Evolutionary conservation across 1,140 invertebrate species (phyloP), one percentile per base, ranked within the genome.

Genomic region (Pseudomyrmex cubaensis): DNA sequence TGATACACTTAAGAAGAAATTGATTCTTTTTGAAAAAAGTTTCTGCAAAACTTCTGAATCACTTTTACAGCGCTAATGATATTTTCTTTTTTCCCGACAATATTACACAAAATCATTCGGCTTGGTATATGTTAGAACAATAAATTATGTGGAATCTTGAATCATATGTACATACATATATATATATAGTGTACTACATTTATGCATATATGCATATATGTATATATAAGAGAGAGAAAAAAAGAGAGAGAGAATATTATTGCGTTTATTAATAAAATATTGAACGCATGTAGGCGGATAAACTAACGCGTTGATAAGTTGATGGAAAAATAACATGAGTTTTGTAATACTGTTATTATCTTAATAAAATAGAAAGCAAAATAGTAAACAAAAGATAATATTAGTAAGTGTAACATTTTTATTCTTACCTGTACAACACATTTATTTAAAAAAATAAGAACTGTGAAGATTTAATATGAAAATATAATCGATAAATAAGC

Each of bases 181-280:
- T 78, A 22, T 17, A 35, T 78, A 59, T 48, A 12, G 22, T 10
- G 72, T 80, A 80, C 72, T 80, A 70, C 25, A 72, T 80, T 59
- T 5, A 17, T 13, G n/a, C 10, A 80, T 72, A 17, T 80, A 44
- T 67, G 15, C 25, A n/a, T 17, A 35, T 7, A 35, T 35, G 1
- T 35, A 80, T 78, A 69, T 69, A 78, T 35, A 15, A 44, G 44
- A 48, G 17, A 22, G 44, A 66, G 20, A 22, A 3, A 61, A 9
- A 61, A 0, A 59, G 13, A 22, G 12, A 22, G 25, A 59, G 35
- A 46, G 1, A 9, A n/a, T 59, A n/a, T 35, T 72, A 70, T 70
- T 59, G 20, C 20, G 20, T 35, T 80, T 70, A 80, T 67, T 46
- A 54, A 15, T 59, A 80, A 75, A 63, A 63, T 35, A n/a, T 69